Evolutionary conservation across 2,888 invertebrate species (phyloP).

Genomic region (Lasioglossum leucozonium): DNA sequence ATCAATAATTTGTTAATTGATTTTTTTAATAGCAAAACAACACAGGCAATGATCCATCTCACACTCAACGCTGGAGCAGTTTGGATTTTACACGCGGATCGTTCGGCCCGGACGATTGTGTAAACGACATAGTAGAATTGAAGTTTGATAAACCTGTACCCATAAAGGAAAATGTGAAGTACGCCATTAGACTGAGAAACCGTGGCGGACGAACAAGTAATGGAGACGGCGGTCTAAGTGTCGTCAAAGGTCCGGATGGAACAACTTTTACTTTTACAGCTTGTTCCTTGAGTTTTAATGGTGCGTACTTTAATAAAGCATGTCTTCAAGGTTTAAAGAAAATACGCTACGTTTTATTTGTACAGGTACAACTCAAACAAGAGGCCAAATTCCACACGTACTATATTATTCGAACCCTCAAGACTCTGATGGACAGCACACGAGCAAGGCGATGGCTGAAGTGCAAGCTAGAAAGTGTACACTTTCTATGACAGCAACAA

Average conservation of each 20-base stretch:
- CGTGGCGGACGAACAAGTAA: conserved; percentile 97
- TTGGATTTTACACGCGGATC: conserved; percentile 93
- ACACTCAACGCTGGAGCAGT: conserved; percentile 94
- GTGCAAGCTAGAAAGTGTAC: conserved; percentile 89
- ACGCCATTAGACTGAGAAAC: conserved; percentile 94
- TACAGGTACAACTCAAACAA: conserved; percentile 92
- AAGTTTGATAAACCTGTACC: conserved; percentile 95
- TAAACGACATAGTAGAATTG: conserved; percentile 94
- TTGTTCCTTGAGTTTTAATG: conserved; percentile 97
- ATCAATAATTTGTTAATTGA: conserved; percentile 19
- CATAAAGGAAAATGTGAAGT: conserved; percentile 95
- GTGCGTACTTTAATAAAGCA: conserved; percentile 80
- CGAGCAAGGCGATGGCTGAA: conserved; percentile 87
- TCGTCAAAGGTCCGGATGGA: conserved; percentile 96
- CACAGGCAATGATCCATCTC: conserved; percentile 86
- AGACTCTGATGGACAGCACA: conserved; percentile 87
- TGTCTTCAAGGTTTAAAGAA: not conserved
- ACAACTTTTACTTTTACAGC: conserved; percentile 95
- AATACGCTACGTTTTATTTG: not conserved
- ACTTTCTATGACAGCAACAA: conserved; percentile 90
- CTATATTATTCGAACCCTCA: conserved; percentile 93
- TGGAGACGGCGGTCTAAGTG: conserved; percentile 95
- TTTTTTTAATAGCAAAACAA: conserved; percentile 84
- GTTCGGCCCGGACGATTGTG: conserved; percentile 93
- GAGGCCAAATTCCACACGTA: conserved; percentile 97